These are phyloP conservation scores for Daubentonia madagascariensis DNA, from an alignment of 2,113 vertebrate species.

Conservation along the genomic window DNA sequence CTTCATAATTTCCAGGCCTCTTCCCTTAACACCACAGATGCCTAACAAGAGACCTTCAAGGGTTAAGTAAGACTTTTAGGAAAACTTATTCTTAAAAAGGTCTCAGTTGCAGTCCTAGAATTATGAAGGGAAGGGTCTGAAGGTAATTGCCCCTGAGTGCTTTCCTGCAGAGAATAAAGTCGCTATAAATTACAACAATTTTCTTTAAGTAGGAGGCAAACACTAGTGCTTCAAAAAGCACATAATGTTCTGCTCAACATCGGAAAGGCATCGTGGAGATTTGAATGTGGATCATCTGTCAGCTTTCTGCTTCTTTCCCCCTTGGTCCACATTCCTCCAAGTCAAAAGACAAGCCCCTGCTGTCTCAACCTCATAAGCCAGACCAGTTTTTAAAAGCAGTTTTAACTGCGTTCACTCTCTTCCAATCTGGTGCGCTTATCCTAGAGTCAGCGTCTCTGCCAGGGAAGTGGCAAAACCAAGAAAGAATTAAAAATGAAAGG, in stretches of 20 bases:
- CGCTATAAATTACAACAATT: conserved; percentile 51
- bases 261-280: conserved; percentile 25
- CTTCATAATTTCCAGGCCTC: not conserved
- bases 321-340: not conserved
- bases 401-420: not conserved
- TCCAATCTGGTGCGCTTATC: not conserved
- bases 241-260: not conserved
- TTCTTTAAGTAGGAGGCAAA: conserved; percentile 48
- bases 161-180: conserved; percentile 51
- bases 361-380: not conserved
- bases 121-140: conserved; percentile 1
- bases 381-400: not conserved
- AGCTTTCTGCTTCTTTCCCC: not conserved
- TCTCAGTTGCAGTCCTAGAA: not conserved
- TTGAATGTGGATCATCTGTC: not conserved
- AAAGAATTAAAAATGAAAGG: not conserved
- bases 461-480: not conserved
- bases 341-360: not conserved
- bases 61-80: conserved; percentile 9
- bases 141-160: conserved; percentile 21
- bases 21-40: not conserved
- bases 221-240: not conserved
- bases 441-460: not conserved
- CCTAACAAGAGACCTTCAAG: not conserved
- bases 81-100: conserved; percentile 17